Base-by-base conservation (phyloP, 1,140 invertebrate species). In the Diorhabda sublineata region DNA sequence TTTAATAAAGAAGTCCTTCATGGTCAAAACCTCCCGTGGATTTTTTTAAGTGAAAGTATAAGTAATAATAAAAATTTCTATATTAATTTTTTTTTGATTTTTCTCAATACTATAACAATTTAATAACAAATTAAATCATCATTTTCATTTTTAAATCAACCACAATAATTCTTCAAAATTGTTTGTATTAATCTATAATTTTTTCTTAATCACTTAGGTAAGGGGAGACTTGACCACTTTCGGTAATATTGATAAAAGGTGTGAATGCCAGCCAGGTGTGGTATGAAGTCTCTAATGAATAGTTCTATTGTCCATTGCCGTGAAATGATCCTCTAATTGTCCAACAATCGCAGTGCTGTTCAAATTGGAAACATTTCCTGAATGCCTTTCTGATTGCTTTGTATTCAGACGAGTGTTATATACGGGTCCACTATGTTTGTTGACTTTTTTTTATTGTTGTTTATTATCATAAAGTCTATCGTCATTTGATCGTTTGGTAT, bases 241-340 rank as follows among this genome's bases (percentile, higher is more conserved):
- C 26, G 26, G 26, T 26, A 26, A 26, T 26, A 26, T 26, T 26
- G 47, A 52, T 52, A 52, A 52, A 52, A 52, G 47, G 47, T 52
- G 47, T 52, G 47, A 52, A 52, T 52, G n/a, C 47, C 41, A 11
- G 43, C 61, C 61, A 62, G 61, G 44, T 62, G 61, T 62, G 61
- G 43, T 52, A 71, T 70, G 66, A 66, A 68, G 66, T 64, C 69
- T 63, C 72, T 74, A 74, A 75, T 75, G 75, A 76, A 76, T 75
- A 71, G 70, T 67, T 60, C 64, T 68, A 76, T 75, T 76, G 75
- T 76, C 71, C 71, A 71, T 41, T 69, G 74, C 67, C 74, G 75
- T 76, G 74, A 76, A 76, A 76, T 76, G 71, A 76, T 71, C 72
- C 74, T 52, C 75, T 76, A 76, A 76, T 76, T 76, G 74, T 69